A percentile compares a stretch with the other conserved stretches of the same genome.
phyloP scores from a whole-genome alignment of 2,888 invertebrate species.

The Ellobium chinense region DNA sequence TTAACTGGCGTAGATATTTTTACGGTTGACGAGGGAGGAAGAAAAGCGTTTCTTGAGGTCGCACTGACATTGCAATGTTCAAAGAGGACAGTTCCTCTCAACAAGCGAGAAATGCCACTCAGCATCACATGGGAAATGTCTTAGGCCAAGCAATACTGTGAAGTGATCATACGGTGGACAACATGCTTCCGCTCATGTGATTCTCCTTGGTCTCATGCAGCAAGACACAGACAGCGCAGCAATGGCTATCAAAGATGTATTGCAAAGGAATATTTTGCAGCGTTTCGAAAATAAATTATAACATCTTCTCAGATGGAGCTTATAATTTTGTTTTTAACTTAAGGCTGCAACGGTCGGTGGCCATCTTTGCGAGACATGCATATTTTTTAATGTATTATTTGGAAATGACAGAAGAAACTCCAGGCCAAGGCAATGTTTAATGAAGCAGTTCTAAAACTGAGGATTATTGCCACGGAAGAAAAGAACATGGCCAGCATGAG shows the following conservation, averaged over 20 bases:
- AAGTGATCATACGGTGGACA: slow-evolving; percentile 18
- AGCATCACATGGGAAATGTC: slow-evolving; percentile 8
- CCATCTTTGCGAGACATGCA: slow-evolving; percentile 22
- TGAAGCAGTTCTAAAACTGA: not conserved
- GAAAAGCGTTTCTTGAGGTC: not conserved
- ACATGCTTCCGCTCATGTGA: slow-evolving; percentile 26
- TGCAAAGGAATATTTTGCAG: no score
- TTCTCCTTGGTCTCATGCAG: slow-evolving; percentile 35
- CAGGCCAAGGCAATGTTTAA: not conserved
- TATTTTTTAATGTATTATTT: not conserved
- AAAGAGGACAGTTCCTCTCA: not conserved
- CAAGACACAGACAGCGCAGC: slow-evolving; percentile 1
- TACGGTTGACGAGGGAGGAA: slow-evolving; percentile 1
- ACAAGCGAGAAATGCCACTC: not conserved
- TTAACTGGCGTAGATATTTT: not conserved
- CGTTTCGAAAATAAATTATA: no score
- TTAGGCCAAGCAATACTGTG: slow-evolving; percentile 26
- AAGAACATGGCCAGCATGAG: not conserved
- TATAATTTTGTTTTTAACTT: no score
- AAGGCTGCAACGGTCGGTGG: slow-evolving; percentile 23
- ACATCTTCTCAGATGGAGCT: no score
- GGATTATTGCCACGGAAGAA: not conserved
- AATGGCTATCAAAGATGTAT: not conserved
- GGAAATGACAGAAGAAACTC: not conserved
- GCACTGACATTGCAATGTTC: not conserved